Evolutionary conservation across 2,888 invertebrate genomes (phyloP), one percentile per base, ranked within the genome.

Genomic region (Cyclophora albipunctata): DNA sequence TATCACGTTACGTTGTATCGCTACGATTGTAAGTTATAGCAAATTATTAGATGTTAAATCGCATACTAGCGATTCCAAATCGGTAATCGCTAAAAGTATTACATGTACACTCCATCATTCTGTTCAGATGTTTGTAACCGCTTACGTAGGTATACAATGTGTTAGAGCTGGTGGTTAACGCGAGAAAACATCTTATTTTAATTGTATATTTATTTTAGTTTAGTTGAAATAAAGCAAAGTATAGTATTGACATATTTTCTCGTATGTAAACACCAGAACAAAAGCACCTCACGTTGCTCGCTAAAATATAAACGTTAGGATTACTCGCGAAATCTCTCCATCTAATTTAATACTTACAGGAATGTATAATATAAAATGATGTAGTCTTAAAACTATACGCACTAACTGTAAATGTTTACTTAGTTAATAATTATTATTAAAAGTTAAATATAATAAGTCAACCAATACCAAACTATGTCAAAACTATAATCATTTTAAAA

Each of bases 321-420:
- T 37, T 37, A 5, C 4, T 37, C 37, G 37, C 37, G 37, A 37
- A 37, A 37, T 37, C 1, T 37, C 5, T 37, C 37, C 37, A 37
- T 4, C 37, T 59, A 60, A 59, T 62, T 60, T 60, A 62, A 63
- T 61, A 63, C 63, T 62, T 64, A 72, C 55, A 70, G 73, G 75
- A 75, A 75, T 75, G 75, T 74, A 68, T 69, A 72, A 66, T 64
- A 61, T 62, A 65, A 20, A 68, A 52, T 50, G 53, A 50, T 47
- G 54, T 37, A 42, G 34, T 45, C 57, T 57, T 57, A 57, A 47
- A 48, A 43, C 54, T 55, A 54, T 42, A 7, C 40, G 45, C 40
- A 46, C 50, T 50, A 42, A 45, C 48, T 43, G 33, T 49, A 49
- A 48, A 49, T 45, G 47, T 54, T 49, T 49, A 48, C 40, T 52